Conservation (phyloP, 2,113 vertebrate species). For the Erythrocercus mccallii region DNA sequence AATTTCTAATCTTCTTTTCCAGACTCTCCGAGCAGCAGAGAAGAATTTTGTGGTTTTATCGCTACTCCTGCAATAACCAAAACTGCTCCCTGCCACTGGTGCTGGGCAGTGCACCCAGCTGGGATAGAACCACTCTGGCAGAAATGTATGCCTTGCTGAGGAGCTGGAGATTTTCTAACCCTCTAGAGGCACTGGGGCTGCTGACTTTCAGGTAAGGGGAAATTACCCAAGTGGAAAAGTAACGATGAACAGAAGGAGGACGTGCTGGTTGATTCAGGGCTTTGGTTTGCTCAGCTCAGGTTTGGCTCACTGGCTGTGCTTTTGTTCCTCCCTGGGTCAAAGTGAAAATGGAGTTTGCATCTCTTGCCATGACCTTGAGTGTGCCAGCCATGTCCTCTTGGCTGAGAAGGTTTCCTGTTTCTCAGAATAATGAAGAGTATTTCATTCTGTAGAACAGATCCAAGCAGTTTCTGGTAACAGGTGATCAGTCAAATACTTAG, state of each 20-base stretch:
- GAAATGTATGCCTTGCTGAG: constrained; percentile 76
- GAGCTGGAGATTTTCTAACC: constrained; percentile 74
- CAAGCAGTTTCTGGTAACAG: neutral
- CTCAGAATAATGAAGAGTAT: neutral
- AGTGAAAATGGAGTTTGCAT: neutral
- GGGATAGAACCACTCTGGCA: constrained; percentile 71
- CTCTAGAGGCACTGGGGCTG: constrained; percentile 82
- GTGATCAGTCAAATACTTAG: neutral
- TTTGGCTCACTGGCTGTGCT: neutral
- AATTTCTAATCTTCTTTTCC: constrained; percentile 57
- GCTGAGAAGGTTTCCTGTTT: neutral
- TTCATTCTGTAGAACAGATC: neutral
- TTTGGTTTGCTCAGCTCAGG: neutral
- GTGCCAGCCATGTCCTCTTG: neutral
- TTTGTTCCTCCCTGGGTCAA: neutral
- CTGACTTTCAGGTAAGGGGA: constrained; percentile 76
- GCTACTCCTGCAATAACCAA: constrained; percentile 62
- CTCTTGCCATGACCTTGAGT: neutral
- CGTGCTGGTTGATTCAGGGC: neutral
- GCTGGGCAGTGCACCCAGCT: constrained; percentile 77
- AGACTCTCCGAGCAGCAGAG: constrained; percentile 83
- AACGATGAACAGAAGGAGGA: neutral
- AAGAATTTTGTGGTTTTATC: constrained; percentile 82
- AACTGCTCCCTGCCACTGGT: constrained; percentile 80
- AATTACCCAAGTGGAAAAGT: neutral